A percentile compares a stretch with the other conserved stretches of the same genome.
Evolutionary conservation across 2,797 vertebrate species (phyloP).

Genomic region (Poeciliopsis turneri): DNA sequence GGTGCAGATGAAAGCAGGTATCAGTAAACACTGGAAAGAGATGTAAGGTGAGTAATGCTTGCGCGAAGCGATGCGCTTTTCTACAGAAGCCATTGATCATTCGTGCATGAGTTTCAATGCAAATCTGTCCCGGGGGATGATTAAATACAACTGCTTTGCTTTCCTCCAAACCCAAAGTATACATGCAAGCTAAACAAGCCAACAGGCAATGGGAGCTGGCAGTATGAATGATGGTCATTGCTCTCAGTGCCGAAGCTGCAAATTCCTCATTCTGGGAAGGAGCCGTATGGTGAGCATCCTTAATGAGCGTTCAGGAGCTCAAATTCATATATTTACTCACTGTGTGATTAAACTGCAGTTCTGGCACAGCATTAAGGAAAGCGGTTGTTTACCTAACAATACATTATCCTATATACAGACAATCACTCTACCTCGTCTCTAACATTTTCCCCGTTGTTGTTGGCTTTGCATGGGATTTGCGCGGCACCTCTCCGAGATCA

Average conservation of each 20-base stretch:
- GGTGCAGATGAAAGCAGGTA: constrained; percentile 21
- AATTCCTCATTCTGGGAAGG: constrained; percentile 64
- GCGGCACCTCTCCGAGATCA: constrained; percentile 35
- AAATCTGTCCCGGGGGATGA: constrained; percentile 58
- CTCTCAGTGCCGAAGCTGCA: constrained; percentile 51
- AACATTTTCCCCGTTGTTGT: not conserved
- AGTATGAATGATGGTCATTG: constrained; percentile 70
- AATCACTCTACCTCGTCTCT: constrained; percentile 9
- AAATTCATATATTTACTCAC: constrained; percentile 67
- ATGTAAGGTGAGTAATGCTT: constrained; percentile 26
- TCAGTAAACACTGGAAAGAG: constrained; percentile 33
- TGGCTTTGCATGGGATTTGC: not conserved
- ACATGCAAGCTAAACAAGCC: constrained; percentile 56
- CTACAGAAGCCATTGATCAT: constrained; percentile 56
- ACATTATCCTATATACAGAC: constrained; percentile 36
- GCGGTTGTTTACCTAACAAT: constrained; percentile 61
- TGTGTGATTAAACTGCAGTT: constrained; percentile 62
- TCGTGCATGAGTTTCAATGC: constrained; percentile 49
- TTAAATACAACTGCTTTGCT: constrained; percentile 65
- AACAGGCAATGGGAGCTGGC: constrained; percentile 58
- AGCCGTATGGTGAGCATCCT: constrained; percentile 60
- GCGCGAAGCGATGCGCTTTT: constrained; percentile 28
- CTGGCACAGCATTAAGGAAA: constrained; percentile 41
- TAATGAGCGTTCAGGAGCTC: constrained; percentile 63
- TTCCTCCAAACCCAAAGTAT: constrained; percentile 53